Evolutionary conservation across 2,113 vertebrate genomes (phyloP).

Genomic region (Toxotes chatareus): DNA sequence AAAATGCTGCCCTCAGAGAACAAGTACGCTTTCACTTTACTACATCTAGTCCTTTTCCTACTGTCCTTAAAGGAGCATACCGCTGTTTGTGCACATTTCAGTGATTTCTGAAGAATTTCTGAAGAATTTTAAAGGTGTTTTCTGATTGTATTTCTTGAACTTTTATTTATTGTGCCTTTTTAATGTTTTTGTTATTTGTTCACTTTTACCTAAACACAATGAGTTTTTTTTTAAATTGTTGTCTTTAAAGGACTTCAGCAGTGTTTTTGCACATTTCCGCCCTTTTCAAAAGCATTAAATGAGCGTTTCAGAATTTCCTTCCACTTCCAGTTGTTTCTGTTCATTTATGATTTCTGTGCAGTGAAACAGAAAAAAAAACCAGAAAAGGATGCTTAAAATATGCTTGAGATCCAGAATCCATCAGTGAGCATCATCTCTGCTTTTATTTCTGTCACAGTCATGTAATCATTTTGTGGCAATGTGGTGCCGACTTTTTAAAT

Average conservation of each 20-base stretch:
- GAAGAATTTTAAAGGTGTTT: background rate
- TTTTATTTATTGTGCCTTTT: no score
- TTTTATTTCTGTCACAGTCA: background rate
- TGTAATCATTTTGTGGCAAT: background rate
- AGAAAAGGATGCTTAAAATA: background rate
- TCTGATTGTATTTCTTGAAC: no score
- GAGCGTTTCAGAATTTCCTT: background rate
- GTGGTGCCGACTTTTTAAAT: background rate
- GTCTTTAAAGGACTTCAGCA: background rate
- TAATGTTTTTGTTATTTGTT: background rate
- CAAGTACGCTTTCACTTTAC: slow-evolving; percentile 79
- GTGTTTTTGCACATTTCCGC: slow-evolving; percentile 34
- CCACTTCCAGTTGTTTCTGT: no score
- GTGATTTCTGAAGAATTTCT: no score
- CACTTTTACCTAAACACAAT: background rate
- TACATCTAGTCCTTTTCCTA: slow-evolving; percentile 35
- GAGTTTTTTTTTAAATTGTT: background rate
- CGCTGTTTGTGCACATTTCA: background rate
- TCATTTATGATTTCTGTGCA: no score
- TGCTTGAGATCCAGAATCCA: background rate
- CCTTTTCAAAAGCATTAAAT: no score
- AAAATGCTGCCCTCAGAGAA: slow-evolving; percentile 85
- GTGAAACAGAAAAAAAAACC: no score
- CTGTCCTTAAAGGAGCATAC: slow-evolving; percentile 25
- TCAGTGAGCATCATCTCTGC: background rate